Evolutionary conservation across 2,113 vertebrate genomes (phyloP).

Genomic region (Emydocephalus ijimae): DNA sequence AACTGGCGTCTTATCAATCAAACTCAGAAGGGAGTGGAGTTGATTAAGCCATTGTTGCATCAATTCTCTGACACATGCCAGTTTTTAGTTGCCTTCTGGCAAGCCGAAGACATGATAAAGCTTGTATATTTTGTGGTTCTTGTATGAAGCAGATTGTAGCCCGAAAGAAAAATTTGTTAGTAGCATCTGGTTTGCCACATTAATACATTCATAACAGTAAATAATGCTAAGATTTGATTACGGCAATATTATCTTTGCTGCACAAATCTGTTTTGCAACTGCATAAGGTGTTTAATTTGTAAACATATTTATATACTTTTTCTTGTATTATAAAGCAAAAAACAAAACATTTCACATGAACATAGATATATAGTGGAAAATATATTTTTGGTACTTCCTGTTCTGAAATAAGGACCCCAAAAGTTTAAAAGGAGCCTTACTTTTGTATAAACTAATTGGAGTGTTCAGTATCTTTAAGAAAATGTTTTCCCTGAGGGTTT

Average conservation of each 20-base stretch:
- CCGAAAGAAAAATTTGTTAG: not conserved
- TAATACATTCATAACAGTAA: not conserved
- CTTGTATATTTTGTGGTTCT: not conserved
- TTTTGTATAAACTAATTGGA: not conserved
- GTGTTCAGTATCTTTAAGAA: not conserved
- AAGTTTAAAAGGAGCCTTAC: not conserved
- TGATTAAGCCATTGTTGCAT: not conserved
- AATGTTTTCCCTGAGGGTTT: not conserved
- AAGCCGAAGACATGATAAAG: not conserved
- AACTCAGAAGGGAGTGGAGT: not conserved
- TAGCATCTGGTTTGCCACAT: not conserved
- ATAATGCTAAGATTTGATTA: not conserved
- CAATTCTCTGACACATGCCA: too few relatives aligned
- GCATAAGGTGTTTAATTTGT: not conserved
- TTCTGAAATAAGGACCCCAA: not conserved
- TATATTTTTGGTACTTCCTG: not conserved
- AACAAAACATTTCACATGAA: not conserved
- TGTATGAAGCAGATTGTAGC: not conserved
- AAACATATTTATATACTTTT: not conserved
- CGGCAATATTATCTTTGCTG: not conserved
- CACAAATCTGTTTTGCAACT: not conserved
- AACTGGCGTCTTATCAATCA: not conserved
- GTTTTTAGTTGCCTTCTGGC: not conserved
- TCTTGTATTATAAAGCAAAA: not conserved
- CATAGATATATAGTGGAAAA: not conserved